These are phyloP conservation scores for Tinea semifulvella DNA, from an alignment of 2,888 invertebrate species.

Conservation along the genomic window DNA sequence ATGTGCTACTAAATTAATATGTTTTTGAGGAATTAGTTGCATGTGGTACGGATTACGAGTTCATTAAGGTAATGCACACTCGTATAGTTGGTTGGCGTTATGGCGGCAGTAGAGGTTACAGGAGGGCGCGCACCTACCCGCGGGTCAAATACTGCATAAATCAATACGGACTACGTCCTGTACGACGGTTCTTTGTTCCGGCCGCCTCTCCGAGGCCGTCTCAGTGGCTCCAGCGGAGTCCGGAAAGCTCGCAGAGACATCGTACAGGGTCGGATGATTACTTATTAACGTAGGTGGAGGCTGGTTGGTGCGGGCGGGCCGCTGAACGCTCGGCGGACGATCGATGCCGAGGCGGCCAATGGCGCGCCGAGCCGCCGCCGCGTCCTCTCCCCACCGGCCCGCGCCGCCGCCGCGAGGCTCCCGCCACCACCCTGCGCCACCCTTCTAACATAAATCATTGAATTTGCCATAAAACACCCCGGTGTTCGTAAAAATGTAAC, in stretches of 20 bases:
- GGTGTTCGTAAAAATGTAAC: conserved; percentile 64
- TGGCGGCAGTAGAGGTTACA: conserved; percentile 39
- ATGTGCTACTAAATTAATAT: no score
- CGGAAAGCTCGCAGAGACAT: conserved; percentile 63
- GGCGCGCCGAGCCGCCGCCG: conserved; percentile 56
- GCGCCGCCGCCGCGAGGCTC: conserved; percentile 36
- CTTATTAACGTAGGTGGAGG: conserved; percentile 68
- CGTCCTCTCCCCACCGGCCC: conserved; percentile 43
- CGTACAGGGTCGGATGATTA: conserved; percentile 62
- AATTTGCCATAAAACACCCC: conserved; percentile 64
- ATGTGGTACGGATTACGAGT: background rate
- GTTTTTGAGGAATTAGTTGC: no score
- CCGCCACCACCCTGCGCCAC: conserved; percentile 37
- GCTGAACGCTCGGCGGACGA: conserved; percentile 54
- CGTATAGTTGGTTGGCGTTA: conserved; percentile 27
- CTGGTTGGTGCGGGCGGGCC: conserved; percentile 56
- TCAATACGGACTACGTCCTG: conserved; percentile 54
- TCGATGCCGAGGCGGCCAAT: conserved; percentile 64
- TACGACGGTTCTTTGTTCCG: conserved; percentile 58
- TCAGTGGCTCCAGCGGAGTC: conserved; percentile 55
- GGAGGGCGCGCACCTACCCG: conserved; percentile 41
- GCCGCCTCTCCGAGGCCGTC: conserved; percentile 53
- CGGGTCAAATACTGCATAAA: conserved; percentile 59
- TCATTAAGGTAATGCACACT: conserved; percentile 10
- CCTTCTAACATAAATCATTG: conserved; percentile 63